Conservation (phyloP, 1,140 invertebrate species). For the Glomeris maerens region DNA sequence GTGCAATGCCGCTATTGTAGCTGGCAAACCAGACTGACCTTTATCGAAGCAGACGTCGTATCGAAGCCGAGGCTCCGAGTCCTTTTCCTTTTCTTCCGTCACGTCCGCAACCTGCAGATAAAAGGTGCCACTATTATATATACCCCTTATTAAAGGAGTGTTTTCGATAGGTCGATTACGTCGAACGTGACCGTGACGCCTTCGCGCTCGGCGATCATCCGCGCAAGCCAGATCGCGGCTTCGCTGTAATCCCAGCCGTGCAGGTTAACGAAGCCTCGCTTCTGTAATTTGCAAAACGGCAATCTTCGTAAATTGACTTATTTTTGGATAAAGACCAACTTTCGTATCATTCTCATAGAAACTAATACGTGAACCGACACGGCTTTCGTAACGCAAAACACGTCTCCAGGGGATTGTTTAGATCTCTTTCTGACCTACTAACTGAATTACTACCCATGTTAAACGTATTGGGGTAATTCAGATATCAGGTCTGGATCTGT, state of each 20-base stretch:
- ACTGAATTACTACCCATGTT: too few species aligned
- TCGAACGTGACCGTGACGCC: conserved; percentile 21
- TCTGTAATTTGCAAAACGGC: neutral
- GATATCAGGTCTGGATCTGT: too few species aligned
- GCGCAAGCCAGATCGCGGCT: conserved; percentile 58
- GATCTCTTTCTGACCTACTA: too few species aligned
- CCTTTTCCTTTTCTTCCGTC: neutral
- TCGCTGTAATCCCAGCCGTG: conserved; percentile 70
- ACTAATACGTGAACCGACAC: too few species aligned
- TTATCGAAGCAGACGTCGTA: neutral
- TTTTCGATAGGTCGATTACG: conserved; percentile 8
- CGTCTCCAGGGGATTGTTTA: too few species aligned
- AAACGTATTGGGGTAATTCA: too few species aligned
- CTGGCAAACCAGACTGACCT: too few species aligned
- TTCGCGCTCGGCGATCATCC: conserved; percentile 41
- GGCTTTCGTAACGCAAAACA: too few species aligned
- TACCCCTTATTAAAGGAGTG: neutral
- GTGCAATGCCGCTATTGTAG: too few species aligned
- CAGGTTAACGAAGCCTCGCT: conserved; percentile 55
- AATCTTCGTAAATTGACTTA: too few species aligned
- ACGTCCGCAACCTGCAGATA: neutral
- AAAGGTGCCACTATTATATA: neutral
- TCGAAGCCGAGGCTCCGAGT: neutral
- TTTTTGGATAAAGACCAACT: neutral
- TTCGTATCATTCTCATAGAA: neutral